Conservation (phyloP, 2,888 invertebrate genomes). For the Cyclophora punctaria region DNA sequence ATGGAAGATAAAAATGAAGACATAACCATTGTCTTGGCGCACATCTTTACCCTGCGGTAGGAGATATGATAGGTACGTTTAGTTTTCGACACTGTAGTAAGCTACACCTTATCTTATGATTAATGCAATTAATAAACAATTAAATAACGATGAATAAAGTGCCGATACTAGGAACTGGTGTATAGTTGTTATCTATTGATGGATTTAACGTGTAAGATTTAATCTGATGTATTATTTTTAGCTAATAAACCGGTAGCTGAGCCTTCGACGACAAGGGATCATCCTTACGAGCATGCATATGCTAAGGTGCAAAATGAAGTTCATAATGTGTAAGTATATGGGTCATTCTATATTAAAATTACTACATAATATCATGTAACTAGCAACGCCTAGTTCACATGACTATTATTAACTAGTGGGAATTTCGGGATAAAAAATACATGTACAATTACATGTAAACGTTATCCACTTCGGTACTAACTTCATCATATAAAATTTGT, state of each 20-base stretch:
- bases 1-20: too few species aligned
- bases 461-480: neutral
- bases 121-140: too few species aligned
- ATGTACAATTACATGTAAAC: neutral
- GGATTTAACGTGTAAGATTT: neutral
- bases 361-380: too few species aligned
- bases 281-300: slow-evolving; percentile 84
- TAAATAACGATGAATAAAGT: slow-evolving; percentile 16
- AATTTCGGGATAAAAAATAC: neutral
- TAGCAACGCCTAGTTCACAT: neutral
- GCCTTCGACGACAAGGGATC: slow-evolving; percentile 66
- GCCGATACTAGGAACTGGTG: slow-evolving; percentile 30
- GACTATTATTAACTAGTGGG: neutral
- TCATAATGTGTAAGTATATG: slow-evolving; percentile 50
- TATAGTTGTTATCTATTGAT: slow-evolving; percentile 8
- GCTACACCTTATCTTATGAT: too few species aligned
- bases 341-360: too few species aligned
- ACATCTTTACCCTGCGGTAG: too few species aligned
- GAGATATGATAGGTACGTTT: too few species aligned
- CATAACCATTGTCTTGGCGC: too few species aligned
- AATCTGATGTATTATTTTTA: slow-evolving; percentile 18
- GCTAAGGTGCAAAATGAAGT: slow-evolving; percentile 79
- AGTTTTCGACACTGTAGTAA: too few species aligned
- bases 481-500: too few species aligned
- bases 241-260: slow-evolving; percentile 47